phyloP scores from a whole-genome alignment of 1,140 invertebrate species.

The Gryon sp. region DNA sequence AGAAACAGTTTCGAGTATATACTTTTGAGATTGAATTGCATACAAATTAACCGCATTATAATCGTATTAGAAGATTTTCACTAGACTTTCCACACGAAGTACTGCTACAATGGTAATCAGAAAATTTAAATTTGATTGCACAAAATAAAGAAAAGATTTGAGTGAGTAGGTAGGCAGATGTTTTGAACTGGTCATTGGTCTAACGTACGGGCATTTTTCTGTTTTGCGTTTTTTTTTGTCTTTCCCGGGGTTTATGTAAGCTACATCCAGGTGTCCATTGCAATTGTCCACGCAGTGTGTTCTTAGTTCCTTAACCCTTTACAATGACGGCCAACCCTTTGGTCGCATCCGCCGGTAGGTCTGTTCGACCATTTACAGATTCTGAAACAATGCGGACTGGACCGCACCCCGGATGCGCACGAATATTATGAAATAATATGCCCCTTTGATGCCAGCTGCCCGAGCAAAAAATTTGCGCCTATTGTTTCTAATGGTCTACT shows the following conservation, averaged over 20 bases:
- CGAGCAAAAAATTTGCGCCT: conserved; percentile 67
- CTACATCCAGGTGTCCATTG: conserved; percentile 63
- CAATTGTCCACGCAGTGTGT: conserved; percentile 51
- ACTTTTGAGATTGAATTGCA: too few relatives aligned
- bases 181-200: conserved; percentile 53
- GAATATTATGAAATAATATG: conserved; percentile 74
- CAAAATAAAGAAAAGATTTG: conserved; percentile 18
- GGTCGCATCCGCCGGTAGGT: conserved; percentile 68
- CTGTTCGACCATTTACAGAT: conserved; percentile 73
- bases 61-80: conserved; percentile 3
- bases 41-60: too few relatives aligned
- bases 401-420: conserved; percentile 78
- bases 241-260: conserved; percentile 24
- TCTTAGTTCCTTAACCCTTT: conserved; percentile 61
- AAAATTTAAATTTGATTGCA: conserved; percentile 11
- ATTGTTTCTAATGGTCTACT: conserved; percentile 51
- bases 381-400: conserved; percentile 76
- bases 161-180: conserved; percentile 51
- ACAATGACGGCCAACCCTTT: conserved; percentile 68
- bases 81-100: not conserved
- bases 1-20: too few relatives aligned
- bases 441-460: conserved; percentile 69
- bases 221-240: conserved; percentile 44
- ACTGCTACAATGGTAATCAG: conserved; percentile 28
- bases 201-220: conserved; percentile 48